Percentiles rank a stretch among this genome's conserved stretches.
These are phyloP conservation scores for Eristalis arbustorum DNA, from an alignment of 2,888 invertebrate species.

Conservation along the genomic window DNA sequence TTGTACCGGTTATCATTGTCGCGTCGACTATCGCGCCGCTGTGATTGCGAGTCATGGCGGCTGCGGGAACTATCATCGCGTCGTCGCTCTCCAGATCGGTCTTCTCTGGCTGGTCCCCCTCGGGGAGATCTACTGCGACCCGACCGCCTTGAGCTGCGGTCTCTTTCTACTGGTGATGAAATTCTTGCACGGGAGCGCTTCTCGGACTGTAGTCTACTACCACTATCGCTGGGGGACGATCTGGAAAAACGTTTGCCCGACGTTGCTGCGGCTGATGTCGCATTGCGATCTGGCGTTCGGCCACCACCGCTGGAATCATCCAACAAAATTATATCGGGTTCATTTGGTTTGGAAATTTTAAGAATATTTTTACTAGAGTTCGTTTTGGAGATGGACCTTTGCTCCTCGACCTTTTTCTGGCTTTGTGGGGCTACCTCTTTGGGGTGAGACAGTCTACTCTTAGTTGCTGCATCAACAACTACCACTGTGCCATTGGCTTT, in stretches of 20 bases:
- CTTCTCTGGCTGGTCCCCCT: constrained; percentile 25
- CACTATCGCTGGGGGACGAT: constrained; percentile 47
- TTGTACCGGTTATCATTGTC: constrained; percentile 79
- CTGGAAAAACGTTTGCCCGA: constrained; percentile 58
- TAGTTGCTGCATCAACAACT: constrained; percentile 46
- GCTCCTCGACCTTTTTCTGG: constrained; percentile 61
- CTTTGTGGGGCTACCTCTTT: constrained; percentile 42
- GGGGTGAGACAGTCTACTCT: constrained; percentile 32
- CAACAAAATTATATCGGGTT: constrained; percentile 84
- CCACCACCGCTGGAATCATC: constrained; percentile 85
- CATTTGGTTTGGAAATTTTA: constrained; percentile 78
- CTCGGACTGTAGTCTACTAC: constrained; percentile 34
- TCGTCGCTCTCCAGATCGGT: constrained; percentile 51
- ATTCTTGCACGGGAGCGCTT: constrained; percentile 40
- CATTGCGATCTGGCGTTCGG: constrained; percentile 78
- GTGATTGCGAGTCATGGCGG: constrained; percentile 52
- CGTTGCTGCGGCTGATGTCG: constrained; percentile 62
- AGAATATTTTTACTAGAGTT: constrained; percentile 80
- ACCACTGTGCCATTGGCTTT: constrained; percentile 78
- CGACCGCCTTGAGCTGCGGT: constrained; percentile 47
- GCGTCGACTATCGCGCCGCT: constrained; percentile 77
- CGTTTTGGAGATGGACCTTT: constrained; percentile 71
- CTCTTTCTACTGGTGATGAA: constrained; percentile 38
- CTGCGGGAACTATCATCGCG: constrained; percentile 72
- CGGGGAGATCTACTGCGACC: constrained; percentile 72